Evolutionary conservation across 2,888 invertebrate genomes (phyloP).

Genomic region (Chloroclysta siterata): DNA sequence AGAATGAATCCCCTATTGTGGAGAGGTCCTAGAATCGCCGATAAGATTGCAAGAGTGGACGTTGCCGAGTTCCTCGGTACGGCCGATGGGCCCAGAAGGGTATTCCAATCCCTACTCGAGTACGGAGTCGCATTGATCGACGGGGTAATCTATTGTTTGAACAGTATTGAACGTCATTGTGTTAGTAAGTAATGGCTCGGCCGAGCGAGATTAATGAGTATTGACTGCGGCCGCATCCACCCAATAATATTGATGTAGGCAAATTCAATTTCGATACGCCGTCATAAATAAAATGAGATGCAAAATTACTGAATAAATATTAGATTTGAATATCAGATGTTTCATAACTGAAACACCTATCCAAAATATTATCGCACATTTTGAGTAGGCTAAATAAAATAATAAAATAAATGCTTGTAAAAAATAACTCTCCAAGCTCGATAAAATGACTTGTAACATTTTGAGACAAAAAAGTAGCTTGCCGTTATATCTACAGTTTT

Average conservation of each 20-base stretch:
- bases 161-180: conserved; percentile 35
- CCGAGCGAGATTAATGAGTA: conserved; percentile 36
- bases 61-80: conserved; percentile 78
- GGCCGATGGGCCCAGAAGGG: conserved; percentile 66
- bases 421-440: too few species aligned
- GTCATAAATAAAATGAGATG: conserved; percentile 17
- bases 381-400: too few species aligned
- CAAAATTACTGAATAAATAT: conserved; percentile 6
- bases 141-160: conserved; percentile 52
- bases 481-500: too few species aligned
- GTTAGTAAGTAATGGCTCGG: conserved; percentile 34
- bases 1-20: conserved; percentile 70
- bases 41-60: conserved; percentile 67
- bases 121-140: conserved; percentile 81
- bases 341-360: too few species aligned
- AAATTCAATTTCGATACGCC: conserved; percentile 23
- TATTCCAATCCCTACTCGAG: conserved; percentile 81
- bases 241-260: conserved; percentile 24
- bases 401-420: too few species aligned
- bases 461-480: too few species aligned
- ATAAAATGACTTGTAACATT: too few species aligned
- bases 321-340: too few species aligned
- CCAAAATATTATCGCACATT: too few species aligned
- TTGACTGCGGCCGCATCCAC: conserved; percentile 27
- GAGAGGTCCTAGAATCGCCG: conserved; percentile 70